Percentiles rank a stretch among this genome's conserved stretches.
Evolutionary conservation across 2,888 invertebrate species (phyloP).

Genomic region (Pyrocoelia pectoralis): DNA sequence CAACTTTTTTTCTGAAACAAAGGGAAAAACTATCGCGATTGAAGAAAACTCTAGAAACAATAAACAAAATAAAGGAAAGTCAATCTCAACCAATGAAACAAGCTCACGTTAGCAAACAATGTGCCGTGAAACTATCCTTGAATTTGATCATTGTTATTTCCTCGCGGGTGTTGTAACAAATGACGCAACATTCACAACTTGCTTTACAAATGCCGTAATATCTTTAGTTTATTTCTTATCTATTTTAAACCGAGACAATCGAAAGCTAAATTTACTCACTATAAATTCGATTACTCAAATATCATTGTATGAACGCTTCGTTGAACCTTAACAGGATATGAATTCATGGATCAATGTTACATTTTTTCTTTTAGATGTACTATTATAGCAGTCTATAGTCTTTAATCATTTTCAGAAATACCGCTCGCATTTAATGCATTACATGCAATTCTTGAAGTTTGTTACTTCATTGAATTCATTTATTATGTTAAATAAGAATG

Average conservation of each 20-base stretch:
- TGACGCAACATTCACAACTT: conserved; percentile 37
- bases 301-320: not conserved
- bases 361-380: too few species aligned
- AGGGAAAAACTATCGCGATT: too few species aligned
- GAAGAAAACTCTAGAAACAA: conserved; percentile 5
- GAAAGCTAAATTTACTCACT: conserved; percentile 15
- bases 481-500: too few species aligned
- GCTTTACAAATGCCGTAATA: conserved; percentile 21
- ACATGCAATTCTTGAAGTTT: too few species aligned
- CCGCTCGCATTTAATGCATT: too few species aligned
- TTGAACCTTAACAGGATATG: not conserved
- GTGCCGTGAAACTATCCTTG: conserved; percentile 41
- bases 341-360: not conserved
- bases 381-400: too few species aligned
- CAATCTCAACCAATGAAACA: conserved; percentile 27
- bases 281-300: not conserved
- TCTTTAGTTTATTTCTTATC: conserved; percentile 16
- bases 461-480: too few species aligned
- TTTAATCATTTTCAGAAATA: too few species aligned
- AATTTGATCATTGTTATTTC: conserved; percentile 42
- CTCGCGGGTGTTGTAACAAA: conserved; percentile 37
- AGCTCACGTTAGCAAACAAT: conserved; percentile 38
- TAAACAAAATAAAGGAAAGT: conserved; percentile 18
- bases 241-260: conserved; percentile 12
- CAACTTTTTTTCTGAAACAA: too few species aligned